Evolutionary conservation across 2,888 invertebrate genomes (phyloP).

Genomic region (Asteroscopus sphinx): DNA sequence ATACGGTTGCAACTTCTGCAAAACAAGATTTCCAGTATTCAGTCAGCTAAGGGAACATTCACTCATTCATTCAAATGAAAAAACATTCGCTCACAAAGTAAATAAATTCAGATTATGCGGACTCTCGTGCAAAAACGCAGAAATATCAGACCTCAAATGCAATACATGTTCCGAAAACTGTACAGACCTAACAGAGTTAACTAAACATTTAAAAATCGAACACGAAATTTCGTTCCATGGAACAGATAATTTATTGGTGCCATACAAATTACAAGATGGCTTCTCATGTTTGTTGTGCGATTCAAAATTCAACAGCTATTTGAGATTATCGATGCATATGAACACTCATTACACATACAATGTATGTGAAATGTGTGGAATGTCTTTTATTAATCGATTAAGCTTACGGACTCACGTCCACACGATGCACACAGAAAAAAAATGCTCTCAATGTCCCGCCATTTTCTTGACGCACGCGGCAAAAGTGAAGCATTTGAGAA

Average conservation of each 20-base stretch:
- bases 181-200: slow-evolving; percentile 56
- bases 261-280: slow-evolving; percentile 63
- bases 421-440: slow-evolving; percentile 63
- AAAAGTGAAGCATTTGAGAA: slow-evolving; percentile 46
- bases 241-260: slow-evolving; percentile 65
- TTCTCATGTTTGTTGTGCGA: slow-evolving; percentile 65
- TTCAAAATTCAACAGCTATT: slow-evolving; percentile 62
- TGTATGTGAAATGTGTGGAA: slow-evolving; percentile 71
- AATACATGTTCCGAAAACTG: slow-evolving; percentile 61
- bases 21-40: slow-evolving; percentile 62
- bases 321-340: slow-evolving; percentile 69
- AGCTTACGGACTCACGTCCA: slow-evolving; percentile 67
- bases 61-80: slow-evolving; percentile 56
- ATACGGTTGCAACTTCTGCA: slow-evolving; percentile 71
- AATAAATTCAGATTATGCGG: slow-evolving; percentile 56
- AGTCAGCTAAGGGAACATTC: slow-evolving; percentile 64
- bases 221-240: slow-evolving; percentile 62
- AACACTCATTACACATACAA: slow-evolving; percentile 68
- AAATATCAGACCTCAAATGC: slow-evolving; percentile 71
- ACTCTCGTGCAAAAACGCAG: slow-evolving; percentile 66
- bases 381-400: slow-evolving; percentile 65
- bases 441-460: slow-evolving; percentile 65
- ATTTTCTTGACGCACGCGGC: slow-evolving; percentile 55
- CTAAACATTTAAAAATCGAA: slow-evolving; percentile 60
- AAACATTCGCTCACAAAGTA: slow-evolving; percentile 53